A percentile compares a stretch with the other conserved stretches of the same genome.
phyloP scores from a whole-genome alignment of 2,113 vertebrate genomes.

The Misgurnus anguillicaudatus region DNA sequence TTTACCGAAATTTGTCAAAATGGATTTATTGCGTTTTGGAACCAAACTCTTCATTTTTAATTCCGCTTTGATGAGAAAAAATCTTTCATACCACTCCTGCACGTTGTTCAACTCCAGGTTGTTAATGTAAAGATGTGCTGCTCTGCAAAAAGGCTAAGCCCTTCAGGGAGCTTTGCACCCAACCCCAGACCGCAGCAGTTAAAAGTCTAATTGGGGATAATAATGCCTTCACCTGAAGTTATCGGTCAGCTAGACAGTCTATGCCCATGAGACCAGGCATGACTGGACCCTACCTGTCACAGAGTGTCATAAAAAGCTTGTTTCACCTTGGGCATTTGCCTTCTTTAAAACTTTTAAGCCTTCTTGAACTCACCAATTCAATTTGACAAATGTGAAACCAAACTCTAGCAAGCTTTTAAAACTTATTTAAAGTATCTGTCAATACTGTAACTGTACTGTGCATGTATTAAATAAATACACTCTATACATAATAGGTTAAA shows the following conservation, averaged over 20 bases:
- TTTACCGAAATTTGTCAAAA: too few species aligned
- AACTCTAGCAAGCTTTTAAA: neutral
- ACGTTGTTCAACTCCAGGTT: conserved; percentile 6
- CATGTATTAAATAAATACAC: conserved; percentile 20
- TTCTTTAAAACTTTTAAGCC: neutral
- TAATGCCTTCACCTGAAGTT: conserved; percentile 76
- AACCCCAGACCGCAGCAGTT: conserved; percentile 68
- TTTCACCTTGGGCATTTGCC: neutral
- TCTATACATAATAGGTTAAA: conserved; percentile 4
- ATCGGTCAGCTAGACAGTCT: conserved; percentile 71
- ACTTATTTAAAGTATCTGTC: conserved; percentile 7
- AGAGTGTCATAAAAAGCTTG: neutral
- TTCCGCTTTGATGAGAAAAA: too few species aligned
- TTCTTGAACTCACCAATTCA: neutral
- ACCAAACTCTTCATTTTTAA: too few species aligned
- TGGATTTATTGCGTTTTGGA: too few species aligned
- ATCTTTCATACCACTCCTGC: too few species aligned
- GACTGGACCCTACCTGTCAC: conserved; percentile 37
- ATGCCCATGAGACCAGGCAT: conserved; percentile 62
- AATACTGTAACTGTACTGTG: conserved; percentile 15
- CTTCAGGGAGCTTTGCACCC: conserved; percentile 72
- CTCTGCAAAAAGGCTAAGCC: conserved; percentile 75
- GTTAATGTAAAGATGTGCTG: conserved; percentile 79
- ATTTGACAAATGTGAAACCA: conserved; percentile 8
- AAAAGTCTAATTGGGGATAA: conserved; percentile 80